A percentile compares a stretch with the other conserved stretches of the same genome.
These are phyloP conservation scores for Pteromalus puparum DNA, from an alignment of 1,140 invertebrate species.

Conservation along the genomic window DNA sequence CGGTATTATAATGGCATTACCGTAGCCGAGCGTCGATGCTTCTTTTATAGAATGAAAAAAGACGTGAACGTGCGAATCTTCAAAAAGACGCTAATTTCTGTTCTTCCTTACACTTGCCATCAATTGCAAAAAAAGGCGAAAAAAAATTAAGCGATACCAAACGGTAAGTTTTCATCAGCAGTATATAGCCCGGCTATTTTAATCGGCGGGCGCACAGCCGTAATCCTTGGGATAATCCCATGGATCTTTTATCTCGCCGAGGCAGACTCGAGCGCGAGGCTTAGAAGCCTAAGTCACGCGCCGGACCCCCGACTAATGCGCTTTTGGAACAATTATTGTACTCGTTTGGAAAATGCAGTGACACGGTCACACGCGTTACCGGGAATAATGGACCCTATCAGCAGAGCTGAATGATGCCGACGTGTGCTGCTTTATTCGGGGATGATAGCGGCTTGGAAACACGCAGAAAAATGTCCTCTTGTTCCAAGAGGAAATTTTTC, in stretches of 20 bases:
- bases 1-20: neutral
- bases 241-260: neutral
- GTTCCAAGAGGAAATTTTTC: too few species aligned
- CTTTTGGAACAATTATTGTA: slow-evolving; percentile 22
- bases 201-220: slow-evolving; percentile 11
- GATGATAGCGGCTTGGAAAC: too few species aligned
- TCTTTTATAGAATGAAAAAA: neutral
- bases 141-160: slow-evolving; percentile 1
- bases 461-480: too few species aligned
- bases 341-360: neutral
- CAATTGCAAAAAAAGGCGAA: neutral
- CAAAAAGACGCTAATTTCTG: too few species aligned
- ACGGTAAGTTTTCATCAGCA: slow-evolving; percentile 9
- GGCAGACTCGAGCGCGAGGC: neutral
- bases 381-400: neutral
- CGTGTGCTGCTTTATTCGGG: too few species aligned
- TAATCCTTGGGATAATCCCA: slow-evolving; percentile 24
- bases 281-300: slow-evolving; percentile 16
- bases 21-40: neutral
- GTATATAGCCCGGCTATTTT: neutral
- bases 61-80: too few species aligned
- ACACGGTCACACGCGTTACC: neutral
- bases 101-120: too few species aligned
- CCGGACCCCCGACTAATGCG: neutral
- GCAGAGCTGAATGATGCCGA: too few species aligned